phyloP scores from a whole-genome alignment of 2,797 vertebrate genomes.

The Menidia menidia region DNA sequence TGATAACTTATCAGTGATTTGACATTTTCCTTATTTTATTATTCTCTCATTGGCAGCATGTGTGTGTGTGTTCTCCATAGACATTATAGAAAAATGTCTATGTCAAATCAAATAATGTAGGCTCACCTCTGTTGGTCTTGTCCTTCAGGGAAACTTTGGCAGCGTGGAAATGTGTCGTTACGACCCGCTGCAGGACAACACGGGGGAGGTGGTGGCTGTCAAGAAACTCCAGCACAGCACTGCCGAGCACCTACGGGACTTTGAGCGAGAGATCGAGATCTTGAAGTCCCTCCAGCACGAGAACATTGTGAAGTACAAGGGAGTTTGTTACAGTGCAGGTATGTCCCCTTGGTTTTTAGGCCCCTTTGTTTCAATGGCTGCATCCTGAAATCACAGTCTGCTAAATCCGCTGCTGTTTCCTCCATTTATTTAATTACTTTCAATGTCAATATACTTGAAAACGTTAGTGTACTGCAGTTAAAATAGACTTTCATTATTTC shows the following conservation, averaged over 20 bases:
- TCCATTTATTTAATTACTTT: too few relatives aligned
- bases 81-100: neutral
- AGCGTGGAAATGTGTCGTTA: constrained; percentile 98
- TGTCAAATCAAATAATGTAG: rapidly evolving
- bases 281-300: constrained; percentile 96
- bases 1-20: neutral
- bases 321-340: constrained; percentile 97
- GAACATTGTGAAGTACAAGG: constrained; percentile 98
- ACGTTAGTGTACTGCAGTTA: too few relatives aligned
- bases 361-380: neutral
- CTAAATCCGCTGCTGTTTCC: too few relatives aligned
- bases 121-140: neutral
- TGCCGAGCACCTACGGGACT: constrained; percentile 93
- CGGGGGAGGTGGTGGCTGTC: constrained; percentile 95
- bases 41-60: neutral
- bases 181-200: constrained; percentile 95
- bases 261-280: constrained; percentile 97
- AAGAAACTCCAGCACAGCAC: constrained; percentile 97
- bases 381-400: neutral
- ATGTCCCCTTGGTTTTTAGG: neutral
- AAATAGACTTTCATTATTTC: too few relatives aligned
- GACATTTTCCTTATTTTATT: neutral
- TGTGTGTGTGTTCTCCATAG: neutral
- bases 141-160: constrained; percentile 93
- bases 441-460: too few relatives aligned